A percentile compares a stretch with the other conserved stretches of the same genome.
Evolutionary conservation across 2,888 invertebrate genomes (phyloP).

Genomic region (Sphaerophoria rueppellii): DNA sequence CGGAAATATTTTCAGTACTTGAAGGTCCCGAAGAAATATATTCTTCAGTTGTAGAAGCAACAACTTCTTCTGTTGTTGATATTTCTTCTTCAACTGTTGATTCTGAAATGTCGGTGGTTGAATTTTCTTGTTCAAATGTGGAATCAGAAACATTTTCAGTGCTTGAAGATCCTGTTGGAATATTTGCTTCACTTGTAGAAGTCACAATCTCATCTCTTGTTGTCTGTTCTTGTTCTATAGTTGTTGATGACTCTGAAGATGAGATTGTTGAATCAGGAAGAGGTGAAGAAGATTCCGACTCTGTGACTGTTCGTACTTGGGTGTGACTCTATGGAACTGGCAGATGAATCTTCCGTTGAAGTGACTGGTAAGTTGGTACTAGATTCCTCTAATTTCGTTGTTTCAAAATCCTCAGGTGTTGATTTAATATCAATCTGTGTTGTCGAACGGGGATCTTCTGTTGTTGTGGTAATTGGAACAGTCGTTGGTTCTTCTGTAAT

Average conservation of each 20-base stretch:
- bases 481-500: background rate
- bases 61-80: background rate
- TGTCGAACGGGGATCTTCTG: background rate
- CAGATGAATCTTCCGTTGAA: slow-evolving; percentile 7
- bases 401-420: slow-evolving; percentile 2
- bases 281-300: background rate
- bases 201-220: background rate
- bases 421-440: slow-evolving; percentile 1
- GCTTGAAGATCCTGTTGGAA: background rate
- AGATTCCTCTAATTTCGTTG: background rate
- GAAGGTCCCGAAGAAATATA: background rate
- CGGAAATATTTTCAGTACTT: slow-evolving; percentile 15
- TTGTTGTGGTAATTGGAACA: background rate
- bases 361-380: background rate
- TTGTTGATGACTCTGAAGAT: slow-evolving; percentile 21
- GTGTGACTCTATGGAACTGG: background rate
- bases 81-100: slow-evolving; percentile 25
- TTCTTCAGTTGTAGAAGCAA: slow-evolving; percentile 22
- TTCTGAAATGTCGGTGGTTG: slow-evolving; percentile 21
- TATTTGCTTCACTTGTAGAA: slow-evolving; percentile 27
- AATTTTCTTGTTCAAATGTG: background rate
- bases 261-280: background rate
- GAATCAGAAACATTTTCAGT: slow-evolving; percentile 19
- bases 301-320: background rate
- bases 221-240: slow-evolving; percentile 10